These are phyloP conservation scores for Rhagonycha fulva DNA, from an alignment of 2,888 invertebrate genomes.

Conservation along the genomic window DNA sequence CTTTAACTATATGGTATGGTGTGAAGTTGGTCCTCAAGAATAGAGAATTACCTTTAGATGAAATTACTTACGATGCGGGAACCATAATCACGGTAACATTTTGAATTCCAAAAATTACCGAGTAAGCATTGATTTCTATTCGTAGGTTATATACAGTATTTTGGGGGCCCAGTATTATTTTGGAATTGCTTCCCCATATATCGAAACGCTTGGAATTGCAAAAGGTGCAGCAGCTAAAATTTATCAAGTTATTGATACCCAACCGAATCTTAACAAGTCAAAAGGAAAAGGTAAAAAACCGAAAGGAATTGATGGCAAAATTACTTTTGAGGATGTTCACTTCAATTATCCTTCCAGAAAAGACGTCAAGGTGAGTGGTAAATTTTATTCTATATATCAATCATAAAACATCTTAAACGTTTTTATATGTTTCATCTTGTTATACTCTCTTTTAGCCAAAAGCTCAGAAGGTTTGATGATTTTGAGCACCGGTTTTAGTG, in stretches of 20 bases:
- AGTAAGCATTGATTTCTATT: not conserved
- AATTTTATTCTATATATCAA: no score
- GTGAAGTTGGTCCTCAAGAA: not conserved
- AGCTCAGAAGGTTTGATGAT: no score
- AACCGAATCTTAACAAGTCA: not conserved
- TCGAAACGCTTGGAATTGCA: not conserved
- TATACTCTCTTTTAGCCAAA: no score
- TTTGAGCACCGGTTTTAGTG: no score
- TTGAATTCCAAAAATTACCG: constrained; percentile 24
- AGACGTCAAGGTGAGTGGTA: constrained; percentile 50
- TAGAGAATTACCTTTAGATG: constrained; percentile 47
- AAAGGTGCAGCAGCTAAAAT: not conserved
- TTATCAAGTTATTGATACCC: not conserved
- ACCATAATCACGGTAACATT: constrained; percentile 72
- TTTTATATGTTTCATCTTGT: no score
- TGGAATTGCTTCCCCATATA: not conserved
- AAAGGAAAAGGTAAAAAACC: constrained; percentile 57
- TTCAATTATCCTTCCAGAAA: not conserved
- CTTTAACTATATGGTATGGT: not conserved
- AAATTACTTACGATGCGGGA: constrained; percentile 54
- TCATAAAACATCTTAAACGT: no score
- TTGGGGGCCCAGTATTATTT: not conserved
- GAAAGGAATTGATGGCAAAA: not conserved
- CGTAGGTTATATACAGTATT: not conserved
- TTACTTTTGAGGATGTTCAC: not conserved